A percentile compares a stretch with the other conserved stretches of the same genome.
Evolutionary conservation across 2,797 vertebrate genomes (phyloP).

Genomic region (Sebastes melanostomus): DNA sequence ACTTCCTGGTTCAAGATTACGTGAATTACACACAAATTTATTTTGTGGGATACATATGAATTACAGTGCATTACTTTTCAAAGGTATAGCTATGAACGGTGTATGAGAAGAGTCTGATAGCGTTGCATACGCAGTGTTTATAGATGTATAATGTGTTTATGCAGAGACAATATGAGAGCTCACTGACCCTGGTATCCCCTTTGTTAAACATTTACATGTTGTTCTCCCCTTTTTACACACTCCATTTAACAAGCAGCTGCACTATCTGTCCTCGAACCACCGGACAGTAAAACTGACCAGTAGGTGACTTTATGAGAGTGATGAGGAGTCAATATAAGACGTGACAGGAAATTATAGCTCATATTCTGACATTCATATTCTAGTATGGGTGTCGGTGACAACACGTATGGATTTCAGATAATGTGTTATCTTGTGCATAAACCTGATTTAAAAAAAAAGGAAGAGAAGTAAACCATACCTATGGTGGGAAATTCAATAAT

Average conservation of each 20-base stretch:
- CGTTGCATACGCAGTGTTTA: background rate
- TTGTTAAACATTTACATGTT: constrained; percentile 12
- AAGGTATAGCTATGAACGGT: too few species aligned
- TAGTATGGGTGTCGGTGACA: background rate
- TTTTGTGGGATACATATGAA: too few species aligned
- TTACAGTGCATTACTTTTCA: too few species aligned
- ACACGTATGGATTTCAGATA: background rate
- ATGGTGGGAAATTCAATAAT: background rate
- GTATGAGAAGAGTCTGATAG: too few species aligned
- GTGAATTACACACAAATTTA: too few species aligned
- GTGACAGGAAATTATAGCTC: background rate
- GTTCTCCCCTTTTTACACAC: background rate
- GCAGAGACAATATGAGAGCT: background rate
- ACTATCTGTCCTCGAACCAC: background rate
- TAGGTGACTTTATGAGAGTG: background rate
- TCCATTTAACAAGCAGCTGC: background rate
- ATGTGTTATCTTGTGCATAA: too few species aligned
- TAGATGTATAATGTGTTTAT: constrained; percentile 1
- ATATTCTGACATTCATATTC: background rate
- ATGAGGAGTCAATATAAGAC: background rate
- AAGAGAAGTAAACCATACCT: background rate
- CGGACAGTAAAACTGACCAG: background rate
- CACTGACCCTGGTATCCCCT: background rate
- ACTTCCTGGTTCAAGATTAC: too few species aligned
- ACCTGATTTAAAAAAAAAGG: background rate